Evolutionary conservation across 2,888 invertebrate species (phyloP), one percentile per base, ranked within the genome.

Genomic region (Chaitophorus viminalis): DNA sequence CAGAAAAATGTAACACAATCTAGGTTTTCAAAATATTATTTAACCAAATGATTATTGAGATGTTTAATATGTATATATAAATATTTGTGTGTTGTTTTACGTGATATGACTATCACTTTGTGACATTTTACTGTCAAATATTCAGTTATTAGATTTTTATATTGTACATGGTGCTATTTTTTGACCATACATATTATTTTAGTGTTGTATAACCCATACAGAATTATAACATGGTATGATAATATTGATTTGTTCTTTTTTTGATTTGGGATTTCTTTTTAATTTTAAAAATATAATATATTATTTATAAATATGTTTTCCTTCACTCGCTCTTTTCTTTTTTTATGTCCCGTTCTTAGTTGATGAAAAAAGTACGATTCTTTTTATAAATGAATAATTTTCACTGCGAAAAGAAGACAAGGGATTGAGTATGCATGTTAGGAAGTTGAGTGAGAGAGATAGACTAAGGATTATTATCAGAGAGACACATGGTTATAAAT

Each of bases 341-440:
- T 85, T 52, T 29, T 46, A 68, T 68, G 33, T 77, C 31, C 68
- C 33, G 46, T 77, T 54, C 29, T 11, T 65, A 77, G 65, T 84
- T 76, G 46, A 76, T 83, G 60, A n/a, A 78, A 84, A 84, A 84
- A 84, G 84, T 76, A 84, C 46, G 31, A 76, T 84, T 84, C 76
- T 84, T 84, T 85, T 85, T 77, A 68, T 85, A 85, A 84, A 84
- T 84, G 46, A 84, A 85, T 85, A 85, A 86, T 79, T 86, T 86
- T 79, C 33, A 86, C 36, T 39, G 60, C 72, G 14, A 72, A 65
- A 79, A 33, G 77, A 68, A 72, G 77, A 77, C 77, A 60, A 86
- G 70, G 70, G 78, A 72, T 72, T 29, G 78, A 25, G 54, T 79
- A 33, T 54, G 68, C 33, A n/a, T 52, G 54, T 70, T 79, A 46